Percentiles rank a stretch among this genome's conserved stretches.
These are phyloP conservation scores for Opisthocomus hoazin DNA, from an alignment of 2,113 vertebrate genomes.

Conservation along the genomic window DNA sequence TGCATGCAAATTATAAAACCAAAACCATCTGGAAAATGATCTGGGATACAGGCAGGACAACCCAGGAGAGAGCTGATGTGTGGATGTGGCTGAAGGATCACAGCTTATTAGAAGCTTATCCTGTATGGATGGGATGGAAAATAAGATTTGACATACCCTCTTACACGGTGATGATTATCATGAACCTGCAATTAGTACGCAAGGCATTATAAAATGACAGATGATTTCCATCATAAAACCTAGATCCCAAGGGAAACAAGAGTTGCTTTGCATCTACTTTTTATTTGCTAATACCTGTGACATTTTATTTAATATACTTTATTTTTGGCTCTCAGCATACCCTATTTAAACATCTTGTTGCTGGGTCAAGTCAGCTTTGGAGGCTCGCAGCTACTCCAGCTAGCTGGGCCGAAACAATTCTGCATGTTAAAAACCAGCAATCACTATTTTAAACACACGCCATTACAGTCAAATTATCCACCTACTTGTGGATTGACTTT, in stretches of 20 bases:
- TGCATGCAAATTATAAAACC: not conserved
- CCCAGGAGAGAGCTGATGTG: not conserved
- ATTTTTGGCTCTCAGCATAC: not conserved
- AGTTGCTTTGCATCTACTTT: not conserved
- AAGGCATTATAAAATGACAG: not conserved
- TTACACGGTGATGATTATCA: not conserved
- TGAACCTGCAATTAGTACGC: constrained; percentile 29
- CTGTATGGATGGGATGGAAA: constrained; percentile 5
- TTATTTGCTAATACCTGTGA: not conserved
- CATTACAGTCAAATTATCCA: constrained; percentile 58
- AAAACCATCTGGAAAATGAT: constrained; percentile 15
- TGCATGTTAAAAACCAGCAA: constrained; percentile 18
- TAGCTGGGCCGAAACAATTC: not conserved
- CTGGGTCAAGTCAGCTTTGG: constrained; percentile 4
- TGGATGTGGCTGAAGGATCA: not conserved
- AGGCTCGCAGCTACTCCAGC: not conserved
- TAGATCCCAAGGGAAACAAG: not conserved
- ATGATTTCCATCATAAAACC: constrained; percentile 12
- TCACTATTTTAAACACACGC: constrained; percentile 48
- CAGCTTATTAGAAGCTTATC: constrained; percentile 27
- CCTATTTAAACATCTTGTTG: not conserved
- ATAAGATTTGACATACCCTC: constrained; percentile 24
- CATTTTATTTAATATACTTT: not conserved
- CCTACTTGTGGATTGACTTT: constrained; percentile 44
- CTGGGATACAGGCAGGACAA: not conserved